phyloP scores from a whole-genome alignment of 2,113 vertebrate genomes.

The Urocynchramus pylzowi region DNA sequence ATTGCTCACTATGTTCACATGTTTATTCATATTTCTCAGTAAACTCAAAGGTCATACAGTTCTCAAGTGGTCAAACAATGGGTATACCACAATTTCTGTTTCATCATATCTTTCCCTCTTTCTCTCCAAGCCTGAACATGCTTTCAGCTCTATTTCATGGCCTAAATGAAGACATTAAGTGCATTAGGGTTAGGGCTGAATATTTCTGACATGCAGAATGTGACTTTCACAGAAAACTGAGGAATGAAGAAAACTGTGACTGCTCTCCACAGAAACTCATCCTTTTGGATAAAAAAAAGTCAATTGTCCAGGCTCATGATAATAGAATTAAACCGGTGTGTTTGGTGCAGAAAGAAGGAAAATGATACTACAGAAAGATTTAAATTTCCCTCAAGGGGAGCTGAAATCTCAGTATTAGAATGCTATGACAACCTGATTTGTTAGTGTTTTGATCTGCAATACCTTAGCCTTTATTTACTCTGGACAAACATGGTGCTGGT shows the following conservation, averaged over 20 bases:
- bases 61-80: conserved; percentile 35
- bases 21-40: conserved; percentile 26
- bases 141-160: background rate
- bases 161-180: background rate
- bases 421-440: background rate
- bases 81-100: background rate
- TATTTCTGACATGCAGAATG: background rate
- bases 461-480: background rate
- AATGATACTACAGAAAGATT: background rate
- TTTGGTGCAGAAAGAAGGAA: background rate
- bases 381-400: background rate
- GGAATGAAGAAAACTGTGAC: background rate
- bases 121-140: background rate
- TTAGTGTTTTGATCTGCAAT: background rate
- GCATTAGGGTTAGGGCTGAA: background rate
- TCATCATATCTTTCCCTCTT: background rate
- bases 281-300: background rate
- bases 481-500: background rate
- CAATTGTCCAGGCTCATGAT: background rate
- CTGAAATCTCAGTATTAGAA: background rate
- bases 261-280: background rate
- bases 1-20: background rate
- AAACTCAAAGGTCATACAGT: conserved; percentile 12
- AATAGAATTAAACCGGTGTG: background rate
- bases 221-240: background rate